Base-by-base conservation (phyloP, 2,113 vertebrate species). In the Tachysurus vachellii region DNA sequence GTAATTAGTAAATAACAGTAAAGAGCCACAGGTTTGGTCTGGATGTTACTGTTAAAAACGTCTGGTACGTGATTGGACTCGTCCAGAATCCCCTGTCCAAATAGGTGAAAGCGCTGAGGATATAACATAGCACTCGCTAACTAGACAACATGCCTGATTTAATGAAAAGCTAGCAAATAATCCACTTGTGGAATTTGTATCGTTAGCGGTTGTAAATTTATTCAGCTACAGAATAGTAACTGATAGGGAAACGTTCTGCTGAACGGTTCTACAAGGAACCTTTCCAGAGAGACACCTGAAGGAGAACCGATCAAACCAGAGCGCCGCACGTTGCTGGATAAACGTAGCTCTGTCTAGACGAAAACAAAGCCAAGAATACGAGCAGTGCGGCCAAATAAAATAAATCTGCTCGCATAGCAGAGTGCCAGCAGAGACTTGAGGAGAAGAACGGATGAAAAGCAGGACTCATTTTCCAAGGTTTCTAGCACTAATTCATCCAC, bases 291-390 rank as follows among this genome's bases (percentile, higher is more conserved):
- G 68, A 71, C 31, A 71, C 2, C 23, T 6, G 5, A n/a, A n/a
- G 23, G 21, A 76, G n/a, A 57, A 53, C 1, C 50, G 23, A n/a
- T n/a, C 76, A 42, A 23, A 17, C n/a, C 47, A 53, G 14, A 71
- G 79, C 64, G 7, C 13, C 11, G 26, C 64, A 81, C 13, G 21
- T 28, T 8, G 64, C 80, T 57, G 86, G 28, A 44, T 44, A 77
- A 73, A 42, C 56, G 31, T 28, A 50, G 42, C 56, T 66, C 82
- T 0, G 86, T 79, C 71, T 66, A 83, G 71, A 87, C 86, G 3
- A 81, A 28, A 11, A 59, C 86, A 80, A 88, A 84, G 86, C 81
- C 89, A 84, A 84, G 75, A 12, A 84, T 62, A n/a, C 6, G 50
- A 71, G 44, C 16, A 9, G 26, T 7, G 47, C 19, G 12, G 86